Base-by-base conservation (phyloP, 2,888 invertebrate genomes). In the Parthenolecanium corni region DNA sequence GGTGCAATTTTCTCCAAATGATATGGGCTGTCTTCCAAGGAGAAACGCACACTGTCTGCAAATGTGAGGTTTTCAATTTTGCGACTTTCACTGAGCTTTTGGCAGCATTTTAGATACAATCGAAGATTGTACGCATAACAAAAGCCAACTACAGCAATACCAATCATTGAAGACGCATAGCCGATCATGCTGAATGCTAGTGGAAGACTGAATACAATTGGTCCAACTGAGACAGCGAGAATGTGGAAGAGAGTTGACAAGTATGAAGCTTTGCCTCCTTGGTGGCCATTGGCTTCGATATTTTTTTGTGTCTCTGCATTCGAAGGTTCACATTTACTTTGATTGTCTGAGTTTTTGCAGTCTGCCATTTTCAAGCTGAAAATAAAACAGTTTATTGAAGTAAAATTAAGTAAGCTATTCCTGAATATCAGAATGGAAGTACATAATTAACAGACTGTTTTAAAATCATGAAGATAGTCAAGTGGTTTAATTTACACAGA, bases 191-290 rank as follows among this genome's bases (percentile, higher is more conserved):
- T 51, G 31, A 61, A 61, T 11, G 61, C 51, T 2, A 49, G 21
- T 16, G 61, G 61, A 38, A 61, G 31, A 21, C 47, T 61, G 38
- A 61, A 61, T 12, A 61, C 51, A 21, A 49, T 61, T 12, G 61
- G 61, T 4, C 61, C 61, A 9, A 61, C 36, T 21, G 61, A 61
- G 14, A 61, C 38, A 9, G 51, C 61, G 49, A 61, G 61, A 31
- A 61, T 61, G 16, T 61, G 61, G 40, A 51, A 38, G 3, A 61
- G 5, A 14, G 61, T 61, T n/a, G 61, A 36, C 21, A 49, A 49
- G 9, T 36, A 36, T 9, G 61, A 61, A 21, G 18, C 14, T 31
- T 31, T 9, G 31, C 4, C 31, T 6, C n/a, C n/a, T 31, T 31
- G 31, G 31, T 31, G 31, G 9, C 31, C 31, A 6, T 4, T 4